Base-by-base conservation (phyloP, 1,140 invertebrate genomes). In the Lasaia peninsularis region DNA sequence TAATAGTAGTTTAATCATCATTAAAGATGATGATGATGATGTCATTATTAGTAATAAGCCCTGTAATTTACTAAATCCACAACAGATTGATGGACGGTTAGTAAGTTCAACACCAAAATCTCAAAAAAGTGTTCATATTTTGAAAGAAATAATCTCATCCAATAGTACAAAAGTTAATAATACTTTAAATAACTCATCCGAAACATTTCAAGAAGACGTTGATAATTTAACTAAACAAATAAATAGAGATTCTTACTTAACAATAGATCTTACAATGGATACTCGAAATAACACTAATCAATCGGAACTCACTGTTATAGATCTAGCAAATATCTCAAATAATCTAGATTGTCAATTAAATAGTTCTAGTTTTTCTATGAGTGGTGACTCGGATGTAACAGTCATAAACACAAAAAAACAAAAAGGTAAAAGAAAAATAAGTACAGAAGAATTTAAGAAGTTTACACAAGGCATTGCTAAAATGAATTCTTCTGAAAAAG, bases 341-440 rank as follows among this genome's bases (percentile, higher is more conserved):
- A 52, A 18, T 11, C 37, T 55, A 8, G 71, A 79, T 12, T 71
- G 67, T 56, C 55, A 54, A 18, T 12, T 73, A 49, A 63, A 62
- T 4, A 18, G 50, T 52, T 50, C 65, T n/a, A 78, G 56, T 67
- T 56, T 73, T 0, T 80, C 80, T 0, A 71, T 83, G 70, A 84
- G 78, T 55, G 73, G 75, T 2, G 82, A 88, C 12, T 86, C 82
- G 0, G 70, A 86, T 31, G 77, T 86, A 0, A 85, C 82, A 1
- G 63, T 84, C 16, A 34, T 75, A 52, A 73, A 74, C 52, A 70
- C 37, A 0, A 14, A 56, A 44, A 58, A 52, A 52, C 62, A 18
- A 51, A 50, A 1, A 58, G n/a, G n/a, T n/a, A 63, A 53, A 67
- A 68, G 24, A 63, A 60, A 55, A 51, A 12, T 52, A n/a, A 64